Percentiles rank a stretch among this genome's conserved stretches.
phyloP scores from a whole-genome alignment of 1,140 invertebrate species.

The Aphaenogaster floridana region DNA sequence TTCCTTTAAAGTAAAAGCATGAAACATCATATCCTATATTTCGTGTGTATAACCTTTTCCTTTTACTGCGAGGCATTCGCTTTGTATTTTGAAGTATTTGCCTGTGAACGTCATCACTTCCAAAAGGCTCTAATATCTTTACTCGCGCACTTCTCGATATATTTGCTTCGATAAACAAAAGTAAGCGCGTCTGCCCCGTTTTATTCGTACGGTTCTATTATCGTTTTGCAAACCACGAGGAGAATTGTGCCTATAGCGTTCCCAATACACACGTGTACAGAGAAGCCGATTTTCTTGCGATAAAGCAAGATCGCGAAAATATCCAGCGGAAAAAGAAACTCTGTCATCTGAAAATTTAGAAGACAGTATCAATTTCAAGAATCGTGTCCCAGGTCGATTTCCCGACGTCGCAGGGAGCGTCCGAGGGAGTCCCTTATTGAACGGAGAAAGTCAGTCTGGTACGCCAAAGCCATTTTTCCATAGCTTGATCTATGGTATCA shows the following conservation, averaged over 20 bases:
- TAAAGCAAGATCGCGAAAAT: slow-evolving; percentile 30
- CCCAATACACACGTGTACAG: background rate
- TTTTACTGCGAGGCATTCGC: slow-evolving; percentile 18
- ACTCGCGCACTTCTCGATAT: background rate
- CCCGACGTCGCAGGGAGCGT: slow-evolving; percentile 41
- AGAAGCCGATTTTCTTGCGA: slow-evolving; percentile 26
- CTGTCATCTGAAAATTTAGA: slow-evolving; percentile 69
- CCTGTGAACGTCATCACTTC: slow-evolving; percentile 9
- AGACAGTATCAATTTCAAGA: slow-evolving; percentile 73
- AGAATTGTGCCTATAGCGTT: background rate
- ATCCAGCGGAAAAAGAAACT: slow-evolving; percentile 51
- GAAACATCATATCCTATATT: slow-evolving; percentile 26
- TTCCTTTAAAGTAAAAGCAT: slow-evolving; percentile 45
- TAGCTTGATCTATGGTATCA: slow-evolving; percentile 83
- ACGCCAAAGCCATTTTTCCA: slow-evolving; percentile 79
- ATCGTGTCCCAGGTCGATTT: slow-evolving; percentile 56
- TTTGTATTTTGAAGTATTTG: slow-evolving; percentile 52
- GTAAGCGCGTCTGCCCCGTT: background rate
- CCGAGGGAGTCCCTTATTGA: slow-evolving; percentile 75
- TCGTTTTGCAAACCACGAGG: slow-evolving; percentile 9
- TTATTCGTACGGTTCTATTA: background rate
- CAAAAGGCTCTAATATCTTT: slow-evolving; percentile 37
- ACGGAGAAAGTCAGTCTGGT: slow-evolving; percentile 66
- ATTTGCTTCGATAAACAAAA: slow-evolving; percentile 12
- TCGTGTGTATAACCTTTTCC: slow-evolving; percentile 12